A percentile compares a stretch with the other conserved stretches of the same genome.
Conservation (phyloP, 2,888 invertebrate species). For the Lasioglossum marginatum region DNA sequence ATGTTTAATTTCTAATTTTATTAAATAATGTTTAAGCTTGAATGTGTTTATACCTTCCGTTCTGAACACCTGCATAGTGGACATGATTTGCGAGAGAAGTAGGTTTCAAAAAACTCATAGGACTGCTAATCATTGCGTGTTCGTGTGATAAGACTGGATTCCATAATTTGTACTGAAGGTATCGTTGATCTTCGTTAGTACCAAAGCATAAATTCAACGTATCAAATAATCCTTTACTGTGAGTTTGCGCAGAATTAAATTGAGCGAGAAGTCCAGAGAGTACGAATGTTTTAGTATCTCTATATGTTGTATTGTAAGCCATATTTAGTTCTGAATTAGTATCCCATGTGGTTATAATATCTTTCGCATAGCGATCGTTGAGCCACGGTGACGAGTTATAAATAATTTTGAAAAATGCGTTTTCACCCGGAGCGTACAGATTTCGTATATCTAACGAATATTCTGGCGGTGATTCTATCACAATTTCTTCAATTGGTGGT, state of each 20-base stretch:
- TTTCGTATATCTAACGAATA: slow-evolving; percentile 46
- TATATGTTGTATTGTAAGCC: slow-evolving; percentile 67
- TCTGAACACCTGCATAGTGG: slow-evolving; percentile 58
- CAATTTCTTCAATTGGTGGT: slow-evolving; percentile 69
- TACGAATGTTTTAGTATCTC: slow-evolving; percentile 15
- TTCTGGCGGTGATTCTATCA: slow-evolving; percentile 57
- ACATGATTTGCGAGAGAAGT: slow-evolving; percentile 53
- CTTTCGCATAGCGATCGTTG: slow-evolving; percentile 45
- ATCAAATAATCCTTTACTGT: slow-evolving; percentile 27
- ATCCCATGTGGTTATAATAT: slow-evolving; percentile 61
- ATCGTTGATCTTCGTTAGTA: slow-evolving; percentile 29
- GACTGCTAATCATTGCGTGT: slow-evolving; percentile 45
- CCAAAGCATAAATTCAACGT: slow-evolving; percentile 60
- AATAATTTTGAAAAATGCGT: slow-evolving; percentile 68
- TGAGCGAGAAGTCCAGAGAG: slow-evolving; percentile 71
- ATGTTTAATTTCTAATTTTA: not conserved
- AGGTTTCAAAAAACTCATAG: slow-evolving; percentile 73
- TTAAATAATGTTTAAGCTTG: not conserved
- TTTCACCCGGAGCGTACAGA: slow-evolving; percentile 58
- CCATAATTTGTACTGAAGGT: slow-evolving; percentile 54
- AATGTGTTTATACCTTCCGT: slow-evolving; percentile 62
- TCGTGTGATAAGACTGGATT: not conserved
- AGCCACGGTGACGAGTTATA: slow-evolving; percentile 61
- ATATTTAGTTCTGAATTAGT: slow-evolving; percentile 57
- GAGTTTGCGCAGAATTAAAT: not conserved